A percentile compares a stretch with the other conserved stretches of the same genome.
These are phyloP conservation scores for Armadillidium nasatum DNA, from an alignment of 1,140 invertebrate species.

Conservation along the genomic window DNA sequence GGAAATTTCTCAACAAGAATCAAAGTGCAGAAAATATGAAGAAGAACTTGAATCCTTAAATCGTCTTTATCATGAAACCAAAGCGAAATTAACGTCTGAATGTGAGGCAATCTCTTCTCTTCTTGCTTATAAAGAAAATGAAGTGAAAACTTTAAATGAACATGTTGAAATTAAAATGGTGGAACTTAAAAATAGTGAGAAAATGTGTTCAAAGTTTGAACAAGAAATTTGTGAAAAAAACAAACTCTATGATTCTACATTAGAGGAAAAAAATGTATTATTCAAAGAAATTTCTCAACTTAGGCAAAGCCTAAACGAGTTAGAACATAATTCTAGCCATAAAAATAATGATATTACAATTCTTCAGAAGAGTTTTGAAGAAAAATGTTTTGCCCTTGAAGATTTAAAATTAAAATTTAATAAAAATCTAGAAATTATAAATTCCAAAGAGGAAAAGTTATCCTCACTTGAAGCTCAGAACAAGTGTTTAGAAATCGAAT, in stretches of 20 bases:
- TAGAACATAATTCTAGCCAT: neutral
- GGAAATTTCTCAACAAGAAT: conserved; percentile 32
- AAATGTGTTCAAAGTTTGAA: conserved; percentile 36
- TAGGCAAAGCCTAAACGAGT: neutral
- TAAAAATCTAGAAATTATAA: neutral
- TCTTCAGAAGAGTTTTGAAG: neutral
- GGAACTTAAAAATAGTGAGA: conserved; percentile 37
- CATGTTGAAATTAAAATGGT: conserved; percentile 27
- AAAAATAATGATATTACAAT: neutral
- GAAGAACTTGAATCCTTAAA: conserved; percentile 32
- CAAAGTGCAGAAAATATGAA: conserved; percentile 33
- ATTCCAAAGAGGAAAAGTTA: neutral
- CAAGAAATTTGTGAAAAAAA: conserved; percentile 39
- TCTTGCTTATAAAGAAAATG: conserved; percentile 45
- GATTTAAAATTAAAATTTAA: neutral
- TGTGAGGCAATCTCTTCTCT: conserved; percentile 45
- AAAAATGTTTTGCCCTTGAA: neutral
- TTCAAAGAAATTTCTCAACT: neutral
- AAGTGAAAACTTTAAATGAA: conserved; percentile 16
- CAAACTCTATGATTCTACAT: conserved; percentile 19
- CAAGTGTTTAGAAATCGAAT: neutral
- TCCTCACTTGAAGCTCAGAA: neutral
- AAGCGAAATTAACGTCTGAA: conserved; percentile 44
- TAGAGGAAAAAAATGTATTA: conserved; percentile 16
- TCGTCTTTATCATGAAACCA: conserved; percentile 45